These are phyloP conservation scores for Cataglyphis altisquamis DNA, from an alignment of 2,888 invertebrate species.

Conservation along the genomic window DNA sequence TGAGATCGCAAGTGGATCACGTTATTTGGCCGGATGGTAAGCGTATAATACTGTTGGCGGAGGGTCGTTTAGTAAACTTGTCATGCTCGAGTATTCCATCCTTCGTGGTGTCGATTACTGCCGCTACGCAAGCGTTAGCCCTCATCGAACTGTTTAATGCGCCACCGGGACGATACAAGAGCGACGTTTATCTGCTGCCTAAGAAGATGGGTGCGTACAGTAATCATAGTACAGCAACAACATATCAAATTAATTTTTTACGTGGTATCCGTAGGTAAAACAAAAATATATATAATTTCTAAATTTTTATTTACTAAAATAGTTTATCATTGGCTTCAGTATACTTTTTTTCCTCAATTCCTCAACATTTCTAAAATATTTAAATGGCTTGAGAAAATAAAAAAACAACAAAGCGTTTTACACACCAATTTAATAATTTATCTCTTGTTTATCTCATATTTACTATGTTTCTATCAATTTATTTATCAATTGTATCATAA, in stretches of 20 bases:
- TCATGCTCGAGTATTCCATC: constrained; percentile 99
- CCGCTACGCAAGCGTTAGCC: constrained; percentile 98
- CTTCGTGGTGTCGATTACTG: constrained; percentile 99
- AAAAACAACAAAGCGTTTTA: neutral
- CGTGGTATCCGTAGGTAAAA: neutral
- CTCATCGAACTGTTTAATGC: constrained; percentile 99
- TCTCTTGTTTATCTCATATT: neutral
- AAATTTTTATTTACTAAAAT: neutral
- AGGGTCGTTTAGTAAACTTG: constrained; percentile 97
- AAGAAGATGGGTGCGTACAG: constrained; percentile 96
- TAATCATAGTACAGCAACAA: neutral
- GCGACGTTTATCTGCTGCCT: constrained; percentile 98
- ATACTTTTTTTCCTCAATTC: neutral
- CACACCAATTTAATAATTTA: neutral
- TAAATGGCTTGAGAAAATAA: neutral
- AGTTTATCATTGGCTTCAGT: neutral
- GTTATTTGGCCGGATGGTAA: constrained; percentile 99
- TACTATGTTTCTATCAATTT: neutral
- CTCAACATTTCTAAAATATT: neutral
- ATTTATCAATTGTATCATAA: neutral
- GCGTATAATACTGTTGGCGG: constrained; percentile 96
- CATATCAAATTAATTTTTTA: neutral
- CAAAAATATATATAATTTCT: neutral
- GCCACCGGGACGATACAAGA: constrained; percentile 97
- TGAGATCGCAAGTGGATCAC: constrained; percentile 98